Evolutionary conservation across 2,888 invertebrate species (phyloP), one percentile per base, ranked within the genome.

Genomic region (Achlya flavicornis): DNA sequence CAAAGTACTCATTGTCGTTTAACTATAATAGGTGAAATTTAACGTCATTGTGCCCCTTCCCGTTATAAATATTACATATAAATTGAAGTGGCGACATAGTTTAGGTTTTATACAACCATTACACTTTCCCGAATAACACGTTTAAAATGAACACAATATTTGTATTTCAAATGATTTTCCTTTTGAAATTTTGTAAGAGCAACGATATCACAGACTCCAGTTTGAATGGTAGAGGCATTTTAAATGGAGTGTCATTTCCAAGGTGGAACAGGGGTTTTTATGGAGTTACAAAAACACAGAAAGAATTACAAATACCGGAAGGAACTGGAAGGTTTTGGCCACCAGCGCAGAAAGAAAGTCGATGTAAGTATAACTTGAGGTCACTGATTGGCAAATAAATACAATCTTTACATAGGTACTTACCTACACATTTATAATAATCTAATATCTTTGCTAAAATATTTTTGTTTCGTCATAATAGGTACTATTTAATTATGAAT

Each of bases 281-380:
- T n/a, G 62, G 71, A 12, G 72, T 69, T 48, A 85, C 69, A 63
- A 62, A 48, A n/a, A 67, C 64, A 63, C 73, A 73, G 7, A 77
- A 76, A 64, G 26, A 41, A 19, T 6, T 53, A 10, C n/a, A 53
- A 10, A 53, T 10, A 19, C 53, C 53, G 7, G 53, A 53, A 19
- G 53, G 53, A 10, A 10, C 3, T 19, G 66, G 77, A 0, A 80
- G 79, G 12, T 89, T 92, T 74, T 91, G 93, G 92, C 86, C 87
- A 0, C 81, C 85, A 6, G 69, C 70, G n/a, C 85, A 86, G 46
- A 93, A 90, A 66, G 92, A 93, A 64, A 86, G 87, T 64, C 76
- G 91, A 68, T 92, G 93, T 93, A 77, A 92, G 93, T 88, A 69
- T 16, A 26, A 10, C 59, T 3, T 38, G 10, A 10, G 10, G 10